Evolutionary conservation across 2,797 vertebrate species (phyloP), one percentile per base, ranked within the genome.

Genomic region (Melanotaenia trifasciata): DNA sequence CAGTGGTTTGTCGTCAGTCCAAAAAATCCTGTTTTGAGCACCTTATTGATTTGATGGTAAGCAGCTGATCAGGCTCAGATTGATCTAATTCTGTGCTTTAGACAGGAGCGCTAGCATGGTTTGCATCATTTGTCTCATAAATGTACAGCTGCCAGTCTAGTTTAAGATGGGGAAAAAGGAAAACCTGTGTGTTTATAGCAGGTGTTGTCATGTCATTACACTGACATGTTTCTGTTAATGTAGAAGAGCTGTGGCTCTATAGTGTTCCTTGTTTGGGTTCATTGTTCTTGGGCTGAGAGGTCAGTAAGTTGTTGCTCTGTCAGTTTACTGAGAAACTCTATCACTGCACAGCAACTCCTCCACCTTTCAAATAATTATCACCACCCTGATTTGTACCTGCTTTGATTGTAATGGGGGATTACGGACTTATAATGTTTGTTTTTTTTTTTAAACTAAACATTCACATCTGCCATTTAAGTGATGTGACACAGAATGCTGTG

Each of bases 191-290:
- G 5, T 24, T 14, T 7, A 28, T 6, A 30, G 26, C 24, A 28
- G 24, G 24, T 28, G 13, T n/a, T 47, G 7, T 47, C 45, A 47
- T 20, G 8, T 47, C 20, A 5, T 47, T 47, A 47, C 18, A 53
- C 35, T 10, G 14, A 28, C 35, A 38, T 57, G 50, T 22, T 38
- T 18, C 0, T 0, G 50, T 56, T 35, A 54, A 28, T 28, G 20
- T 53, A 8, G 32, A 8, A 45, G 64, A 72, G 51, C 40, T 45
- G 32, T 74, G 7, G 61, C 10, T 16, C 13, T 54, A 24, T 24
- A 58, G 36, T 58, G 26, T 74, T 60, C 53, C 56, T 69, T 54
- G 30, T 24, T 22, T 43, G 53, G 50, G 3, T 58, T 82, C 58
- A 43, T 62, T 47, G 58, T 64, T 50, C 72, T 53, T 35, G 12